A percentile compares a stretch with the other conserved stretches of the same genome.
Conservation (phyloP, 2,113 vertebrate genomes). For the Nyctibius bracteatus region DNA sequence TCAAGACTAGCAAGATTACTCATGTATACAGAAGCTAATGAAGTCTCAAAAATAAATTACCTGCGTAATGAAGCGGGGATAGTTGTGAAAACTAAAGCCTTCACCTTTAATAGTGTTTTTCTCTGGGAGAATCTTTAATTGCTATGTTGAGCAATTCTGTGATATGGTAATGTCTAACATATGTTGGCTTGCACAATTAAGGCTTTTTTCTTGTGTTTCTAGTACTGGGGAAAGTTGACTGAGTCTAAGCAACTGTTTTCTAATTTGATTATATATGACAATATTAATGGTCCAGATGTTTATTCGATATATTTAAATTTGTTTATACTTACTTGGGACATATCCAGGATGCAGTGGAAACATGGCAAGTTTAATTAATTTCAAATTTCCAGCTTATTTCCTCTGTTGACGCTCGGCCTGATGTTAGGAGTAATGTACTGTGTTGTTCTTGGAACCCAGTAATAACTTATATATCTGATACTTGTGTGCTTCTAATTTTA, state of each 20-base stretch:
- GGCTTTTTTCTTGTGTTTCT: background rate
- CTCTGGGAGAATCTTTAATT: background rate
- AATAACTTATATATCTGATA: background rate
- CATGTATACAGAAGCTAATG: background rate
- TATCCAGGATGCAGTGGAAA: constrained; percentile 22
- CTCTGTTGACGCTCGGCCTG: background rate
- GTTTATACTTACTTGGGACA: constrained; percentile 39
- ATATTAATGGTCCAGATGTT: constrained; percentile 15
- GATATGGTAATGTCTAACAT: background rate
- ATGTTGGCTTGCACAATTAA: background rate
- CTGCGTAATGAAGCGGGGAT: background rate
- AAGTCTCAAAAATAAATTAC: background rate
- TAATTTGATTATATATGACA: background rate
- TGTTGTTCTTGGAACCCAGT: background rate
- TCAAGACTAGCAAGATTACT: background rate
- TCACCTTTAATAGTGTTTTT: background rate
- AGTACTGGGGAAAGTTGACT: background rate
- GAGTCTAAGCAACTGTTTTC: background rate
- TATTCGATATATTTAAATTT: constrained; percentile 16
- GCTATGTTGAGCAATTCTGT: background rate
- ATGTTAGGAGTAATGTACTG: background rate
- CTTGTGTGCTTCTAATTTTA: background rate
- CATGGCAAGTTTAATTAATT: constrained; percentile 40
- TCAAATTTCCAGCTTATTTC: constrained; percentile 30
- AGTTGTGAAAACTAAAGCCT: background rate